Conservation (phyloP, 2,888 invertebrate species). For the Monopis laevigella region DNA sequence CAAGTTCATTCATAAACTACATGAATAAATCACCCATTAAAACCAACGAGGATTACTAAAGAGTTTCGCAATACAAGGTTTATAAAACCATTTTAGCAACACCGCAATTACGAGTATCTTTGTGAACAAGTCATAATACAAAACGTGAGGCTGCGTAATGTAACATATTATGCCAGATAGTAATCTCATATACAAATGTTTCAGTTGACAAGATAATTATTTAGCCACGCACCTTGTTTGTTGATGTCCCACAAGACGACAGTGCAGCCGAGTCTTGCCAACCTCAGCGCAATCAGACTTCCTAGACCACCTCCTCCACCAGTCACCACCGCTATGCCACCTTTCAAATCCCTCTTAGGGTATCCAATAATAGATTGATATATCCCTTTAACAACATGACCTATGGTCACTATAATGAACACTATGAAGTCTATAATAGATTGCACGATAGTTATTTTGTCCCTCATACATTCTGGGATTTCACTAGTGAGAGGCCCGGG, state of each 20-base stretch:
- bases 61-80: too few relatives aligned
- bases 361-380: conserved; percentile 70
- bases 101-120: too few relatives aligned
- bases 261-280: conserved; percentile 80
- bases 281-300: conserved; percentile 75
- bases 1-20: too few relatives aligned
- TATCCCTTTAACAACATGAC: conserved; percentile 63
- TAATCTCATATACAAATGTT: too few relatives aligned
- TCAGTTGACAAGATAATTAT: too few relatives aligned
- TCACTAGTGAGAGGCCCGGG: conserved; percentile 54
- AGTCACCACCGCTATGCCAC: conserved; percentile 85
- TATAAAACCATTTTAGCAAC: too few relatives aligned
- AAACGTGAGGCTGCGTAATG: too few relatives aligned
- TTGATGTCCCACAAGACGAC: conserved; percentile 93
- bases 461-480: conserved; percentile 58
- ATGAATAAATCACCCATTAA: too few relatives aligned
- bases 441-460: conserved; percentile 60
- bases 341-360: conserved; percentile 74
- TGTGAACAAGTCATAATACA: too few relatives aligned
- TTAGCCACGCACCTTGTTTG: conserved; percentile 72
- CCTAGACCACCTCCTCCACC: conserved; percentile 91
- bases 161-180: too few relatives aligned
- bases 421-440: conserved; percentile 65
- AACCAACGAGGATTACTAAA: too few relatives aligned
- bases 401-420: conserved; percentile 55